A percentile compares a stretch with the other conserved stretches of the same genome.
phyloP scores from a whole-genome alignment of 2,797 vertebrate genomes.

The Hypotaenidia philippensis region DNA sequence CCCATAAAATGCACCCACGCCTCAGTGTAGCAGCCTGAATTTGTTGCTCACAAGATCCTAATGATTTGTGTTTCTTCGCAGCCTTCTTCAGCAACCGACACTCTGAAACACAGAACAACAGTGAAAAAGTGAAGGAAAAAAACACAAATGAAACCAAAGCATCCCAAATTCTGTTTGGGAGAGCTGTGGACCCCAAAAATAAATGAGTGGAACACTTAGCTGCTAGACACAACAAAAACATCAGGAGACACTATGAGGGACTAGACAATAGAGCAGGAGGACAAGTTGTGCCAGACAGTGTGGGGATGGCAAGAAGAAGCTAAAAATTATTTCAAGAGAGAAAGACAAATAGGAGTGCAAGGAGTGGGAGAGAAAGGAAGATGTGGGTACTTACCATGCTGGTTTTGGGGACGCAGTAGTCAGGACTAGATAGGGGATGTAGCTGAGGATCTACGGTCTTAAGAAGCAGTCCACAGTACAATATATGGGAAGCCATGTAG shows the following conservation, averaged over 20 bases:
- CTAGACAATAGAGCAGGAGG: neutral
- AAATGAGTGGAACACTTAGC: neutral
- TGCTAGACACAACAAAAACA: neutral
- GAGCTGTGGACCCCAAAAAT: neutral
- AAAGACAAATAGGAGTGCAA: neutral
- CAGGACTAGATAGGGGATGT: neutral
- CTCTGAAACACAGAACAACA: neutral
- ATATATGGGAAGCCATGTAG: neutral
- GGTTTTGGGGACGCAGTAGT: neutral
- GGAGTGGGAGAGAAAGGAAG: neutral
- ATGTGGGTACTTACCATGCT: neutral
- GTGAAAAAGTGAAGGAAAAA: neutral
- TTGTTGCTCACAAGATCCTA: neutral
- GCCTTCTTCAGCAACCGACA: neutral
- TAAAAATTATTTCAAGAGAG: neutral
- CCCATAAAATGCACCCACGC: neutral
- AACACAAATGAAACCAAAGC: accelerated
- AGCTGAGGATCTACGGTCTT: neutral
- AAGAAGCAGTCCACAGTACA: neutral
- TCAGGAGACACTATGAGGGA: neutral
- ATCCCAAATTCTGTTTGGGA: neutral
- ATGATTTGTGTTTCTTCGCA: neutral
- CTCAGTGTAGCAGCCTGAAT: neutral
- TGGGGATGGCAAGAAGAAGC: neutral
- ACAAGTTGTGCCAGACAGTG: neutral